Base-by-base conservation (phyloP, 1,140 invertebrate genomes). In the Formica selysi region DNA sequence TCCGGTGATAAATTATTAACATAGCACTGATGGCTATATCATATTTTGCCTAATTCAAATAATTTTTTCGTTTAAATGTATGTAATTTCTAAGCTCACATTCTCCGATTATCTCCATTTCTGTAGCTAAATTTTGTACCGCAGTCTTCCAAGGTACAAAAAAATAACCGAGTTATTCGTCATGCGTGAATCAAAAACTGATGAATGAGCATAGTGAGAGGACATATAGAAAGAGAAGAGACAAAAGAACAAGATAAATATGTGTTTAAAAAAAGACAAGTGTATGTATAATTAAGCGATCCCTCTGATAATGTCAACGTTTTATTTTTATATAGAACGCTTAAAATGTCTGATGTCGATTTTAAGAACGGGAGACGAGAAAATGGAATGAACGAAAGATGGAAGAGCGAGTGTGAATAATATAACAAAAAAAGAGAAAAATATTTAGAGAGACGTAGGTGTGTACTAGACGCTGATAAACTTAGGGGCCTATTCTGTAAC, bases 251-350 rank as follows among this genome's bases (percentile, higher is more conserved):
- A 65, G 32, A 64, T 54, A 61, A 76, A 61, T 76, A 7, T 76
- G 11, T 76, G 57, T 29, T 76, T 22, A 86, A 13, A 51, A 83
- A 78, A 54, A 48, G 41, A 88, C 57, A 76, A 16, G 79, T n/a
- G 36, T 48, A 73, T 88, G 70, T 91, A 90, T 91, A 91, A 88
- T 48, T 93, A 90, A 91, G 87, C 89, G 89, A 92, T 89, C 89
- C 87, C 86, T 92, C 89, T 91, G 91, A 93, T 92, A 93, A 93
- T 93, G 92, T 94, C 92, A 92, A 88, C 90, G 85, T 94, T 94
- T 95, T 95, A 94, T 95, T 95, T 95, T 95, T 95, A 91, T 94
- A 93, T 93, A 94, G 92, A 93, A 87, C 90, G 91, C 91, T 90
- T 90, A 92, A 91, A 92, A 89, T 88, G 22, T 88, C 61, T 91